phyloP scores from a whole-genome alignment of 2,888 invertebrate species.

The Trissolcus japonicus region DNA sequence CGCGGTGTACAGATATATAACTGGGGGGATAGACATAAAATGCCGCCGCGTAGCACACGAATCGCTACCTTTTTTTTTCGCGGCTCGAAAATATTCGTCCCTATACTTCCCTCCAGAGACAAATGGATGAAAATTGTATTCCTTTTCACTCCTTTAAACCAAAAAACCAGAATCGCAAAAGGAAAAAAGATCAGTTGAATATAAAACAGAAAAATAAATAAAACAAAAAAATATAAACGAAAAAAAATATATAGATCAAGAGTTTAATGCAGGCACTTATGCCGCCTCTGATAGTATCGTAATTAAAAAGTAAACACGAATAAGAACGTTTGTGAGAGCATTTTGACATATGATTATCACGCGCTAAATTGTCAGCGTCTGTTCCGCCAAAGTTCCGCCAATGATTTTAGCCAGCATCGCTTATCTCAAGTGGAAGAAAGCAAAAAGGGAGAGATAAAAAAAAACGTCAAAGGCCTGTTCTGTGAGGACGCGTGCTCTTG shows the following conservation, averaged over 20 bases:
- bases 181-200: not conserved
- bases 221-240: not conserved
- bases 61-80: conserved; percentile 39
- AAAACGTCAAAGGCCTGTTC: conserved; percentile 54
- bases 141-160: no score
- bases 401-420: conserved; percentile 39
- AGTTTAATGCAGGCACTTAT: conserved; percentile 39
- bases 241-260: conserved; percentile 7
- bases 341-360: conserved; percentile 54
- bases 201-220: no score
- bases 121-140: conserved; percentile 8
- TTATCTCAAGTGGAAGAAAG: not conserved
- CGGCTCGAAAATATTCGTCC: conserved; percentile 20
- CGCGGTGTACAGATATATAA: conserved; percentile 61
- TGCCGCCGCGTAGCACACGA: conserved; percentile 42
- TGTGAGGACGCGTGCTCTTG: conserved; percentile 53
- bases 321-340: conserved; percentile 52
- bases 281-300: conserved; percentile 33
- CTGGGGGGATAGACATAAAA: conserved; percentile 50
- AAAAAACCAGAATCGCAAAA: not conserved
- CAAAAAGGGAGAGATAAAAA: conserved; percentile 36
- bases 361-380: conserved; percentile 57
- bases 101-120: conserved; percentile 15
- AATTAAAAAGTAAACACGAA: conserved; percentile 48
- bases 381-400: conserved; percentile 44